Conservation (phyloP, 2,797 vertebrate species). For the Bufotes viridis region DNA sequence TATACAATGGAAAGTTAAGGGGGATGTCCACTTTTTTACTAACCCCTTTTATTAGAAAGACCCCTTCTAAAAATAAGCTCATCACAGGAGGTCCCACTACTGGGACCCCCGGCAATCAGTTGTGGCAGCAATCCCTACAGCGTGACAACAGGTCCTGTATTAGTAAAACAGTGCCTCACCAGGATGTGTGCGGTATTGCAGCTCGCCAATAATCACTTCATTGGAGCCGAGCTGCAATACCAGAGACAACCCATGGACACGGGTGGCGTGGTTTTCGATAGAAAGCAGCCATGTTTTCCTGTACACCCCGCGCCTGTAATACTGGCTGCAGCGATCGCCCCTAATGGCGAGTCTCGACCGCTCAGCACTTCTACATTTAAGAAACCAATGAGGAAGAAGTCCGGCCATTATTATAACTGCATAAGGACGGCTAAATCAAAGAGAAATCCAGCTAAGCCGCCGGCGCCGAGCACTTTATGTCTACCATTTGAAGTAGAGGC, state of each 20-base stretch:
- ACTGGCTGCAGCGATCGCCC: neutral
- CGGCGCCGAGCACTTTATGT: constrained; percentile 66
- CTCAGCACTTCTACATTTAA: constrained; percentile 41
- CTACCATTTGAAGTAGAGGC: constrained; percentile 37
- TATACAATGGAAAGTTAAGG: no score
- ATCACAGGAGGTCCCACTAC: no score
- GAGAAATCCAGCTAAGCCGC: constrained; percentile 70
- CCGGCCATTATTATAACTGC: constrained; percentile 67
- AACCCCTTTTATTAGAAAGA: no score
- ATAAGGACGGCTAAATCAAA: constrained; percentile 71
- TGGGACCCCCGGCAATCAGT: no score
- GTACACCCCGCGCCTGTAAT: neutral
- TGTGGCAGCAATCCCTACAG: no score
- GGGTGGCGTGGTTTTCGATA: neutral
- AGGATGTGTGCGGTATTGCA: neutral
- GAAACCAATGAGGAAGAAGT: constrained; percentile 70
- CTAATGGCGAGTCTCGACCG: constrained; percentile 44
- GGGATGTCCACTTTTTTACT: no score
- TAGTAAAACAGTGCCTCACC: neutral
- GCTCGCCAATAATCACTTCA: neutral
- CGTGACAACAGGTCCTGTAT: neutral
- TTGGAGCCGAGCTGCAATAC: neutral
- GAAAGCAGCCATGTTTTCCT: neutral
- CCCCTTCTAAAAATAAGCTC: no score
- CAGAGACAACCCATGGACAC: neutral